phyloP scores from a whole-genome alignment of 2,888 invertebrate genomes.

The Sphaerophoria taeniata region DNA sequence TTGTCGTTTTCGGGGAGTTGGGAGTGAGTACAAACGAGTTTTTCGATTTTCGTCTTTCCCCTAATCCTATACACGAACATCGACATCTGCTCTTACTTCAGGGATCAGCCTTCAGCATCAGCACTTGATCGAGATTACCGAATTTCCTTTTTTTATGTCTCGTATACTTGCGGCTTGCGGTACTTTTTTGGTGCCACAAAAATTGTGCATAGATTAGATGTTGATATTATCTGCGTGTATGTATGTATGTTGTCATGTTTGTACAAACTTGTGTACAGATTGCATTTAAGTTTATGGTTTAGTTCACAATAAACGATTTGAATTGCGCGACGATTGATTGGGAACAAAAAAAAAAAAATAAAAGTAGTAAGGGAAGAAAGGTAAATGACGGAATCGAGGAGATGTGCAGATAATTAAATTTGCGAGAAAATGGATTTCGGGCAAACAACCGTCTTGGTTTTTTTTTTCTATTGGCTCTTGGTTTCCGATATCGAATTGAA shows the following conservation, averaged over 20 bases:
- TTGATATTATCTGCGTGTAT: slow-evolving; percentile 27
- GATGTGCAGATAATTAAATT: slow-evolving; percentile 66
- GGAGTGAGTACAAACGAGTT: not conserved
- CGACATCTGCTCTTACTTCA: slow-evolving; percentile 40
- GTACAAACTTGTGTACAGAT: not conserved
- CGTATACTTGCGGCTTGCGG: slow-evolving; percentile 21
- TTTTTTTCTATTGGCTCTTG: slow-evolving; percentile 9
- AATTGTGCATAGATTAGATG: not conserved
- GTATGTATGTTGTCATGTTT: not conserved
- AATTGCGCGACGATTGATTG: slow-evolving; percentile 36
- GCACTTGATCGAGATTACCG: slow-evolving; percentile 46
- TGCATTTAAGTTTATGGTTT: slow-evolving; percentile 2
- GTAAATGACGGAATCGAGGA: slow-evolving; percentile 31
- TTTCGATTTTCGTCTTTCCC: slow-evolving; percentile 46
- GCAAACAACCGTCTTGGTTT: slow-evolving; percentile 3
- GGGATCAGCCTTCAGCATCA: not conserved
- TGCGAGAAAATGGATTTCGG: slow-evolving; percentile 28
- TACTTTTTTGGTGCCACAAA: slow-evolving; percentile 11
- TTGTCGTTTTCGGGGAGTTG: too few relatives aligned
- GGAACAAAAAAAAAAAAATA: too few relatives aligned
- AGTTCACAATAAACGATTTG: slow-evolving; percentile 58
- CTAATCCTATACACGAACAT: slow-evolving; percentile 23
- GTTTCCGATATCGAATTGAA: not conserved
- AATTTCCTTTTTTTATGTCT: slow-evolving; percentile 37
- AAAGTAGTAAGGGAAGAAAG: not conserved